A percentile compares a stretch with the other conserved stretches of the same genome.
Conservation (phyloP, 2,797 vertebrate genomes). For the Mastacembelus armatus region DNA sequence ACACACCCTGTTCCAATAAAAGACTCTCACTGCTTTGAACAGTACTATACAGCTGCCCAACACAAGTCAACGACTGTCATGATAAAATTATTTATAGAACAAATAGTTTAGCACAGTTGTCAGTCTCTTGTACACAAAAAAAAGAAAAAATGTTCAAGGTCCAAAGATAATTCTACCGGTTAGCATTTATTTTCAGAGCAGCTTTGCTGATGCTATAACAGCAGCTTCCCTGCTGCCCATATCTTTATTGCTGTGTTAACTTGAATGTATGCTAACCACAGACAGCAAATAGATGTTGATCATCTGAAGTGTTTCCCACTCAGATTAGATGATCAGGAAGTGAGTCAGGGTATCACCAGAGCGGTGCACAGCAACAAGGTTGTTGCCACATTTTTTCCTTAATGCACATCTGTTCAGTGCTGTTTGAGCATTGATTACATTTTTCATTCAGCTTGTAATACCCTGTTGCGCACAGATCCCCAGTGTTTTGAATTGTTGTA, state of each 20-base stretch:
- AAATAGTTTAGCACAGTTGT: not conserved
- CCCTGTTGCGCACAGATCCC: not conserved
- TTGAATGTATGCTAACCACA: not conserved
- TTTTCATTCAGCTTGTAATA: not conserved
- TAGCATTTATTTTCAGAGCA: too few species aligned
- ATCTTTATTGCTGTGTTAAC: not conserved
- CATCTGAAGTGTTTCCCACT: conserved; percentile 32
- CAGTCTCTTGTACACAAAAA: not conserved
- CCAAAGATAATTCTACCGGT: too few species aligned
- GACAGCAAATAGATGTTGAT: not conserved
- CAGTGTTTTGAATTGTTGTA: not conserved
- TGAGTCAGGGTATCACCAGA: conserved; percentile 35
- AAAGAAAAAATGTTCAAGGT: too few species aligned
- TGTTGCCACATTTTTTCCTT: conserved; percentile 7
- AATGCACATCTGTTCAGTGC: conserved; percentile 6
- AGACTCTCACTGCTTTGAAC: not conserved
- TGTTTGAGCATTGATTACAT: conserved; percentile 4
- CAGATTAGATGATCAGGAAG: conserved; percentile 32
- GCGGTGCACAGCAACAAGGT: conserved; percentile 7
- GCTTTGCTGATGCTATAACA: not conserved
- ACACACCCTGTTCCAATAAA: conserved; percentile 50
- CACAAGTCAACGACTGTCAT: not conserved
- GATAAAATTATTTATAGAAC: conserved; percentile 4
- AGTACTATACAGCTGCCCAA: not conserved
- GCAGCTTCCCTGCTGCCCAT: not conserved